Evolutionary conservation across 2,888 invertebrate species (phyloP), one percentile per base, ranked within the genome.

Genomic region (Melipona beecheii): DNA sequence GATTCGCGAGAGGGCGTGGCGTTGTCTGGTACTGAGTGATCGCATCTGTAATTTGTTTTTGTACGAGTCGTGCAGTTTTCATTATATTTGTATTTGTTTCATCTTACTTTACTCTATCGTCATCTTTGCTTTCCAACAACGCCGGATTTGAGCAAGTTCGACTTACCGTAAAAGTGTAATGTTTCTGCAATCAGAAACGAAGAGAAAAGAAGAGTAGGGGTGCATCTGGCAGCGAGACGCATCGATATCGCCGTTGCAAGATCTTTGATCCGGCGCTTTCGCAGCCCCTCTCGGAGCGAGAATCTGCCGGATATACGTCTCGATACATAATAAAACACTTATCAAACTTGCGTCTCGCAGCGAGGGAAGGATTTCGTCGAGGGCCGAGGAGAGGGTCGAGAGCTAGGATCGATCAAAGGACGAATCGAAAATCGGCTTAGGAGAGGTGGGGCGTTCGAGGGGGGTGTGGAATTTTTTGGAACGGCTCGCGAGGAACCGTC

Each of bases 341-440:
- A 58, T 58, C n/a, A 58, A 58, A n/a, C 56, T n/a, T 58, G 56
- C 24, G 3, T 27, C 60, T 60, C 27, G 15, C 60, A 17, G 0
- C 27, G 60, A 60, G 17, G 24, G 15, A 24, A 60, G 60, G 17
- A 24, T 27, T 60, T 60, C 27, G 60, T 17, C 17, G 60, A 3
- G 24, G 15, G 2, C n/a, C 27, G 27, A 27, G 27, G 27, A 1
- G 5, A 15, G n/a, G 43, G 6, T n/a, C 2, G 21, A 69, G 11
- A 21, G 31, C 4, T 17, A 27, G 6, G 49, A 5, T 60, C 60
- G 68, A 58, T 68, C 56, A 13, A 68, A 49, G 56, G 27, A 4
- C 21, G 56, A 68, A 49, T 21, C 49, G 75, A 31, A 68, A 75
- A 75, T 75, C 75, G 68, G 75, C 66, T 75, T 75, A 58, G 31